These are phyloP conservation scores for Protobothrops flavoviridis DNA, from an alignment of 2,113 vertebrate species.

Conservation along the genomic window DNA sequence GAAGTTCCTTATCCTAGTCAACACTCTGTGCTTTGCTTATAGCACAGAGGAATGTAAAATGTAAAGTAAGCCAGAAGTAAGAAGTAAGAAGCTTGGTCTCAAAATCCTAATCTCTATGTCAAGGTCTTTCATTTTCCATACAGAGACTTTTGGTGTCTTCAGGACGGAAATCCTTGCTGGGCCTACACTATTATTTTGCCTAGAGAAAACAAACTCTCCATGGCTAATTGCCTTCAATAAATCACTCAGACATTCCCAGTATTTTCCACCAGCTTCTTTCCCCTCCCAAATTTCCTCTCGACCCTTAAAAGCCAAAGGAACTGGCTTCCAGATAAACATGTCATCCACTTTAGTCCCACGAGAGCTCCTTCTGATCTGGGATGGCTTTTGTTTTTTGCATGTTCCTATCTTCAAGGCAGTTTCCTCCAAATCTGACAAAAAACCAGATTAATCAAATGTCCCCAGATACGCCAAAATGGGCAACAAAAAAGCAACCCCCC, in stretches of 20 bases:
- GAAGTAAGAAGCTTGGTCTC: background rate
- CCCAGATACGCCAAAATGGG: background rate
- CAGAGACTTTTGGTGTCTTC: background rate
- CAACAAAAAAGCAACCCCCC: background rate
- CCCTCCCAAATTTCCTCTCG: constrained; percentile 20
- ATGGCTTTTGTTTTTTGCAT: background rate
- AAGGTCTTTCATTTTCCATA: constrained; percentile 12
- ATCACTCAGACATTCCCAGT: constrained; percentile 52
- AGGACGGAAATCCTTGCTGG: constrained; percentile 9
- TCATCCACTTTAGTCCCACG: background rate
- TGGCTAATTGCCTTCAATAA: constrained; percentile 66
- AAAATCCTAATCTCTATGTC: constrained; percentile 1
- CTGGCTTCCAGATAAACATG: background rate
- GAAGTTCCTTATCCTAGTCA: background rate
- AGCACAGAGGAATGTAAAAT: background rate
- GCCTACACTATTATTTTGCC: constrained; percentile 38
- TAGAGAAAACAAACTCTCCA: constrained; percentile 69
- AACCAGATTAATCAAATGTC: background rate
- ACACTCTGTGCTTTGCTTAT: background rate
- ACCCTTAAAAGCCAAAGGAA: constrained; percentile 16
- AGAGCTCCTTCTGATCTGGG: background rate
- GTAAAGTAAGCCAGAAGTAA: background rate
- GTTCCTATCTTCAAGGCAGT: constrained; percentile 1
- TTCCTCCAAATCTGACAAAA: constrained; percentile 8
- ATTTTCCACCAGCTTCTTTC: constrained; percentile 31